A percentile compares a stretch with the other conserved stretches of the same genome.
Conservation (phyloP, 1,140 invertebrate genomes). For the Cecropterus lyciades region DNA sequence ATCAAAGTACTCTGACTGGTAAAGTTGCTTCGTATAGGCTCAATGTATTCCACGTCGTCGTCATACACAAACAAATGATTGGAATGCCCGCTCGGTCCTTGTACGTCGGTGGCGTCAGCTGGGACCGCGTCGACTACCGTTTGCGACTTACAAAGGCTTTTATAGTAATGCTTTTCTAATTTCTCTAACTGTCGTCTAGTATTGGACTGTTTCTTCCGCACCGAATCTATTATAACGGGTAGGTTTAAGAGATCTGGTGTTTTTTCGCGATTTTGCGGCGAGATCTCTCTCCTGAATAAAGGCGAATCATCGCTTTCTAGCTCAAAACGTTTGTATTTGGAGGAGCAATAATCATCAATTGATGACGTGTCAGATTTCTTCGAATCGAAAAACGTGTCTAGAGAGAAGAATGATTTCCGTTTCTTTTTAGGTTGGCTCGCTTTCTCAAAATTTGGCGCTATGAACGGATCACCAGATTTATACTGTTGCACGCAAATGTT, state of each 20-base stretch:
- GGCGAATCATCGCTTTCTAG: constrained; percentile 81
- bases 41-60: constrained; percentile 78
- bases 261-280: constrained; percentile 54
- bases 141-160: constrained; percentile 65
- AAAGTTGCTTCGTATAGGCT: constrained; percentile 75
- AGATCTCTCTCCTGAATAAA: constrained; percentile 63
- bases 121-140: constrained; percentile 76
- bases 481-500: constrained; percentile 72
- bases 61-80: constrained; percentile 70
- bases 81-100: constrained; percentile 71
- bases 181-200: constrained; percentile 79
- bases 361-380: constrained; percentile 81
- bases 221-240: constrained; percentile 76
- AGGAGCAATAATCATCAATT: constrained; percentile 80
- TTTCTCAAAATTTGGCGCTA: constrained; percentile 69
- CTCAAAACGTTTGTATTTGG: constrained; percentile 82
- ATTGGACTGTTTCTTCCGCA: constrained; percentile 72
- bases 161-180: constrained; percentile 81
- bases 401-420: constrained; percentile 80
- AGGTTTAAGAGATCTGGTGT: constrained; percentile 79
- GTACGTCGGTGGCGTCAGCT: constrained; percentile 70
- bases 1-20: constrained; percentile 79
- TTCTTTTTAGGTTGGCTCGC: constrained; percentile 75
- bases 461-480: constrained; percentile 60
- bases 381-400: constrained; percentile 80